Evolutionary conservation across 2,888 invertebrate genomes (phyloP).

Genomic region (Coremacera marginata): DNA sequence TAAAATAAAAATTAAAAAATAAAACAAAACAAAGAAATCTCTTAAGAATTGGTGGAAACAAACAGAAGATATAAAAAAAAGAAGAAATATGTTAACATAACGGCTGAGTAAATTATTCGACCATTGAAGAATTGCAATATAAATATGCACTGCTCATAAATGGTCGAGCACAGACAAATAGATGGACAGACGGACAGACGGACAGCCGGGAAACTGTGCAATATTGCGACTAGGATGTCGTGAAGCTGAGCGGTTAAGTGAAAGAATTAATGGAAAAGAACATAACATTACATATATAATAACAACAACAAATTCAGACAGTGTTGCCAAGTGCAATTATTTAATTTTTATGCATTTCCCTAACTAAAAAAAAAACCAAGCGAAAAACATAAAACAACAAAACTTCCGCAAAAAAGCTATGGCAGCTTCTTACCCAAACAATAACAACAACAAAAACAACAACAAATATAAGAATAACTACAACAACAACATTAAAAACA

Average conservation of each 20-base stretch:
- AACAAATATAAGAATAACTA: not conserved
- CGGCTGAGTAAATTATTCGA: slow-evolving; percentile 31
- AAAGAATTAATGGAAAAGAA: not conserved
- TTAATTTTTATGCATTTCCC: slow-evolving; percentile 15
- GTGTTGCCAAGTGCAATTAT: slow-evolving; percentile 20
- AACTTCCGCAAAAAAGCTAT: slow-evolving; percentile 16
- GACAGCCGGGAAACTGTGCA: not conserved
- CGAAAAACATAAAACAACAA: not conserved
- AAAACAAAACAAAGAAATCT: not conserved
- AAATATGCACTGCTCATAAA: slow-evolving; percentile 23
- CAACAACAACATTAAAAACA: not conserved
- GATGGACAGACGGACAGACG: not conserved
- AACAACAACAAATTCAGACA: not conserved
- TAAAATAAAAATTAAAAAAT: not conserved
- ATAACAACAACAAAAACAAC: not conserved
- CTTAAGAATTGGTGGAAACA: slow-evolving; percentile 3
- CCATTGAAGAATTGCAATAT: slow-evolving; percentile 25
- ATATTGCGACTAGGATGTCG: slow-evolving; percentile 1
- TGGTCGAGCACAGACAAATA: not conserved
- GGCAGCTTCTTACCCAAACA: not conserved
- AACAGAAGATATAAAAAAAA: not conserved
- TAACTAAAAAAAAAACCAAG: not conserved
- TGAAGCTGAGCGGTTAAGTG: slow-evolving; percentile 16
- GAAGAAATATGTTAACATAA: slow-evolving; percentile 15
- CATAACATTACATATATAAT: not conserved